These are phyloP conservation scores for Eutolmus rufibarbis DNA, from an alignment of 2,888 invertebrate genomes.

Conservation along the genomic window DNA sequence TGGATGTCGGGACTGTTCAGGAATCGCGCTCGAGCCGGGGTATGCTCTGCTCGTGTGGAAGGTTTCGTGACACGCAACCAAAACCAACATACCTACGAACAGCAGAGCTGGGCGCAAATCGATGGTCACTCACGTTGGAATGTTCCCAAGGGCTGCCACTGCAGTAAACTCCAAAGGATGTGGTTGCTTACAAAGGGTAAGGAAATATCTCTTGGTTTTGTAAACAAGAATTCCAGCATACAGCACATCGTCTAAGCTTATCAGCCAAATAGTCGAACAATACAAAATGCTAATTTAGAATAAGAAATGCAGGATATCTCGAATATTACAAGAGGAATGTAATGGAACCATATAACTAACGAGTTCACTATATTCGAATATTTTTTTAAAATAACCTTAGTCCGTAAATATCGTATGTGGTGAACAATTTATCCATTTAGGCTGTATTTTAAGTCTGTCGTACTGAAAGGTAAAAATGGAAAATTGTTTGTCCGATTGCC, in stretches of 20 bases:
- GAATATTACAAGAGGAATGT: too few relatives aligned
- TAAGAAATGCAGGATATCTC: too few relatives aligned
- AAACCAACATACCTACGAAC: neutral
- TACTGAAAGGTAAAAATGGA: too few relatives aligned
- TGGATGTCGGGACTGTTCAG: conserved; percentile 1
- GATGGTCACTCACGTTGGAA: neutral
- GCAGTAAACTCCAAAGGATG: neutral
- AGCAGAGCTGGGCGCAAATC: neutral
- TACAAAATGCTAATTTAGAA: neutral
- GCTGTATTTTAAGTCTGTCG: too few relatives aligned
- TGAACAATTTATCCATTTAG: too few relatives aligned
- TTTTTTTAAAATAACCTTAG: too few relatives aligned
- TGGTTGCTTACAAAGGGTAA: neutral
- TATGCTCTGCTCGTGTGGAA: neutral
- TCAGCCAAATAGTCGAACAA: neutral
- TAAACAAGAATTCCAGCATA: neutral
- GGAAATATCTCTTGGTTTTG: neutral
- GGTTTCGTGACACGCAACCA: neutral
- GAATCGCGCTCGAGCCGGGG: neutral
- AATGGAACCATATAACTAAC: too few relatives aligned
- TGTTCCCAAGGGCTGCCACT: neutral
- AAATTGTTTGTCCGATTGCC: too few relatives aligned
- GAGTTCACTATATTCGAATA: too few relatives aligned
- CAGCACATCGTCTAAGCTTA: neutral
- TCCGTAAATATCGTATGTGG: too few relatives aligned